Conservation (phyloP, 2,888 invertebrate species). For the Petrophora chlorosata region DNA sequence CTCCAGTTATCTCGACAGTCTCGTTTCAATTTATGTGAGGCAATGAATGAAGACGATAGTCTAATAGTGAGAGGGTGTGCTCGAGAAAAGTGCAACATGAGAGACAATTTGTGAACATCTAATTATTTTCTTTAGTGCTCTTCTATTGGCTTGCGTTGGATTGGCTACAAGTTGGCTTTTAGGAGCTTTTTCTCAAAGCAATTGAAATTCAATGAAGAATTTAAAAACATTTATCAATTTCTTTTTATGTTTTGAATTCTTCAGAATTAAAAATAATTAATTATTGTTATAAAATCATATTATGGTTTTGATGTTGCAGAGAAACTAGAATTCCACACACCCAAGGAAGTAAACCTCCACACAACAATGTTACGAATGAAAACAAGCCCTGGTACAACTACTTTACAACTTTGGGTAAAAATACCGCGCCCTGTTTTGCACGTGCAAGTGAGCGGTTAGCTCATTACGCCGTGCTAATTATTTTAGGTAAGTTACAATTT, state of each 20-base stretch:
- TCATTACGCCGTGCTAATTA: slow-evolving; percentile 44
- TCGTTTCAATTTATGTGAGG: slow-evolving; percentile 35
- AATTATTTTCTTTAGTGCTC: not conserved
- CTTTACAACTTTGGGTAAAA: too few species aligned
- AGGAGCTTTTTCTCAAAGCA: too few species aligned
- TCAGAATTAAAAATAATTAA: not conserved
- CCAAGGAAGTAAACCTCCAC: slow-evolving; percentile 17
- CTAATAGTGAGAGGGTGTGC: slow-evolving; percentile 51
- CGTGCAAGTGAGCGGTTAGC: too few species aligned
- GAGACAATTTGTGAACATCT: slow-evolving; percentile 46
- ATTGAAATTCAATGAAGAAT: too few species aligned
- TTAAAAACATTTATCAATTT: too few species aligned
- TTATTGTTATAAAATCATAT: not conserved
- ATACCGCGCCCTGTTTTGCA: too few species aligned
- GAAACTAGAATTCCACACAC: too few species aligned
- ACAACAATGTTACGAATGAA: slow-evolving; percentile 29
- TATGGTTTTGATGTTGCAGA: slow-evolving; percentile 7
- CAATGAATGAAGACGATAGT: slow-evolving; percentile 67
- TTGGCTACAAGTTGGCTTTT: too few species aligned
- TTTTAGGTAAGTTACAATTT: slow-evolving; percentile 49
- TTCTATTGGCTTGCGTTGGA: too few species aligned
- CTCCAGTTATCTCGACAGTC: slow-evolving; percentile 31
- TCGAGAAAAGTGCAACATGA: slow-evolving; percentile 46
- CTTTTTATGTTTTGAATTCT: too few species aligned
- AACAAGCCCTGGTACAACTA: slow-evolving; percentile 36